These are phyloP conservation scores for Oscheius myriophilus DNA, from an alignment of 2,888 invertebrate genomes.

Conservation along the genomic window DNA sequence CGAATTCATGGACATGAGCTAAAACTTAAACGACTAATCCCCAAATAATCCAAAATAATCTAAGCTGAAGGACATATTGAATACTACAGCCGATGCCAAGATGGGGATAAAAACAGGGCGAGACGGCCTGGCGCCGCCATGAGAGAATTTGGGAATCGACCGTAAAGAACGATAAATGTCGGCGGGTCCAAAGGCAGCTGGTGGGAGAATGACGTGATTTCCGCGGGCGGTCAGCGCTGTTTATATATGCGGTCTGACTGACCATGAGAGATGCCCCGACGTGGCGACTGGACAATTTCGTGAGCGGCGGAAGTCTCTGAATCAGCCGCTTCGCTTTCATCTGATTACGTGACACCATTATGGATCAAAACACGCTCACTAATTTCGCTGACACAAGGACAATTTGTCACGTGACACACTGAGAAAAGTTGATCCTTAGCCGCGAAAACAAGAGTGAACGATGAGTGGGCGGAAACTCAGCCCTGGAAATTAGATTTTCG, in stretches of 20 bases:
- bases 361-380: constrained; percentile 4
- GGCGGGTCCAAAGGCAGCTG: constrained; percentile 6
- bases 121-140: background rate
- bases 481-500: too few relatives aligned
- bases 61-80: too few relatives aligned
- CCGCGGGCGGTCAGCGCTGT: constrained; percentile 21
- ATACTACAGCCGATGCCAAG: background rate
- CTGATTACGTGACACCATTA: constrained; percentile 14
- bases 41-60: too few relatives aligned
- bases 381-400: too few relatives aligned
- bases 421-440: too few relatives aligned
- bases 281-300: constrained; percentile 7
- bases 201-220: constrained; percentile 25
- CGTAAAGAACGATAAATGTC: too few relatives aligned
- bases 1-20: too few relatives aligned
- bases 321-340: constrained; percentile 1
- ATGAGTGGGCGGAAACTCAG: too few relatives aligned
- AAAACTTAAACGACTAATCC: too few relatives aligned
- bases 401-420: too few relatives aligned
- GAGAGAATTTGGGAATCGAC: too few relatives aligned
- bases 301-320: constrained; percentile 16
- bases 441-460: too few relatives aligned
- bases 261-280: constrained; percentile 28
- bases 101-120: constrained; percentile 5
- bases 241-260: constrained; percentile 27